Evolutionary conservation across 2,113 vertebrate genomes (phyloP).

Genomic region (Mustela nigripes): DNA sequence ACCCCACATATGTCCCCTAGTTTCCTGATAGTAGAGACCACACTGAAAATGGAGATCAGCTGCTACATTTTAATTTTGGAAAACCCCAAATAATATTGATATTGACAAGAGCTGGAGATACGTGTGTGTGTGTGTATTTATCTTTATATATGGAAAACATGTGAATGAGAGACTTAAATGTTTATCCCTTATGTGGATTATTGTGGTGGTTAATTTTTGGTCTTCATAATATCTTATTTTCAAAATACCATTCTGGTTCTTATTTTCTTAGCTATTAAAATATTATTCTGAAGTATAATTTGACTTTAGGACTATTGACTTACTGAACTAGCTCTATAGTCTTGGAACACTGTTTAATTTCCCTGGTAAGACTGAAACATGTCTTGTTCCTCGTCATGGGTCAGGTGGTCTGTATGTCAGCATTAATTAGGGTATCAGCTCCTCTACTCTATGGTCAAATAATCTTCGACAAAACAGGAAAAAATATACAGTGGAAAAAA

Average conservation of each 20-base stretch:
- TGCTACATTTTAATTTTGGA: constrained; percentile 50
- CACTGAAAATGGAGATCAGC: neutral
- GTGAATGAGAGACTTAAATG: too few species aligned
- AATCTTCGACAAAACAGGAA: too few species aligned
- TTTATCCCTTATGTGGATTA: too few species aligned
- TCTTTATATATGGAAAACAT: too few species aligned
- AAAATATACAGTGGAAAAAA: too few species aligned
- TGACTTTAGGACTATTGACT: neutral
- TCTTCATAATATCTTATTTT: too few species aligned
- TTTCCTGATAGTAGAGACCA: constrained; percentile 47
- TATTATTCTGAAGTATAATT: neutral
- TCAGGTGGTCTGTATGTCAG: neutral
- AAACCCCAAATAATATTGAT: constrained; percentile 45
- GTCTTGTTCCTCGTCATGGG: neutral
- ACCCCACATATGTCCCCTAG: neutral
- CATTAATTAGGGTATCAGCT: neutral
- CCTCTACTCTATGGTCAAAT: too few species aligned
- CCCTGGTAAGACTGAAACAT: neutral
- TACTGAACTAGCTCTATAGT: neutral
- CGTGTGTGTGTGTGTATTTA: neutral
- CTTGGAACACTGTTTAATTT: neutral
- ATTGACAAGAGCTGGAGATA: neutral
- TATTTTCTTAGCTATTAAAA: neutral
- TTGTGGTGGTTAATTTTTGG: too few species aligned
- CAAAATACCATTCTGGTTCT: neutral